Evolutionary conservation across 2,888 invertebrate species (phyloP), one percentile per base, ranked within the genome.

Genomic region (Diploptera punctata): DNA sequence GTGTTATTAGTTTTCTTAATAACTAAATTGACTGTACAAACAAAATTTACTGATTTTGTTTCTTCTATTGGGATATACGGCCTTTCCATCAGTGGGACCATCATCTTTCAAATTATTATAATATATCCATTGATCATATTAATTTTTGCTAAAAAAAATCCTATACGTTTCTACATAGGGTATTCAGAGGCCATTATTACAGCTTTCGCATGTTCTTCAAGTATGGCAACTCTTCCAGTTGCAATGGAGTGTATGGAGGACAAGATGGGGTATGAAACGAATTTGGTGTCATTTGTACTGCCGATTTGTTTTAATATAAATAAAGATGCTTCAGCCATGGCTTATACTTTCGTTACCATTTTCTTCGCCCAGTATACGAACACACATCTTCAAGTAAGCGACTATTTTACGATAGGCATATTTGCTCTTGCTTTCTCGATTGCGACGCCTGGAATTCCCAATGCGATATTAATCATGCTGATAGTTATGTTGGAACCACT

Each of bases 161-260:
- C 57, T 16, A 21, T 57, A 7, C 18, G 21, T 21, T 16, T 57
- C 7, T 57, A 57, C 29, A 7, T 10, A 13, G 29, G 16, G 21
- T 21, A 16, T 16, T 26, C 21, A 10, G 29, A 57, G 4, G 57
- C 57, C 19, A 57, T 57, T 5, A 26, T n/a, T 13, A 57, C 57
- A 57, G 9, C 57, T 16, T 29, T 57, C 4, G 57, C 7, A 1
- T 9, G 13, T 29, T 26, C 29, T 24, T 26, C 26, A 26, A 57
- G 57, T 21, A 26, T 57, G 57, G 57, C 57, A 21, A 21, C 57
- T 57, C 13, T 57, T 5, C 57, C 57, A 24, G n/a, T 57, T 16
- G 57, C 24, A 13, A 57, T 57, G 29, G 29, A 57, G 9, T 13
- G 10, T 3, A 21, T 57, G 16, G 4, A 18, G 1, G 7, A 7